Percentiles rank a stretch among this genome's conserved stretches.
Evolutionary conservation across 2,113 vertebrate genomes (phyloP).

Genomic region (Benitochromis conjunctus): DNA sequence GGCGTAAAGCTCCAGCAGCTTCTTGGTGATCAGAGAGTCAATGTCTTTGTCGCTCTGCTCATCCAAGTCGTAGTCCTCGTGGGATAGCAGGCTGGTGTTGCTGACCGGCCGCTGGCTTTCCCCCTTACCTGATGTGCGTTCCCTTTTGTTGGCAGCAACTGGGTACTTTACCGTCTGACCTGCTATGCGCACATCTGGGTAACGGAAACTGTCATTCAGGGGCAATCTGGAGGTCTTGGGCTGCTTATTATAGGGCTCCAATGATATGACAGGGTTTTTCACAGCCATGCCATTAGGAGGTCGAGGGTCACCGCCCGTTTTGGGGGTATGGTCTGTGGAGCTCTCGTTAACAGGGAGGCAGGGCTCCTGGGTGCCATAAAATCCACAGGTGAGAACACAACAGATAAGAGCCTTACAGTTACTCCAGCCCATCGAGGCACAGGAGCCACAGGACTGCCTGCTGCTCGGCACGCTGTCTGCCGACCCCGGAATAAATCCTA

Average conservation of each 20-base stretch:
- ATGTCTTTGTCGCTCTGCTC: constrained; percentile 89
- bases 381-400: constrained; percentile 81
- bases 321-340: constrained; percentile 76
- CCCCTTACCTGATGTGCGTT: constrained; percentile 77
- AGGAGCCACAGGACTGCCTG: constrained; percentile 76
- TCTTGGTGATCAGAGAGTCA: constrained; percentile 92
- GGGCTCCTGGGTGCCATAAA: constrained; percentile 78
- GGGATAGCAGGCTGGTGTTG: constrained; percentile 85
- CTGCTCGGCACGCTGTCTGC: constrained; percentile 70
- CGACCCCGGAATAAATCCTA: constrained; percentile 86
- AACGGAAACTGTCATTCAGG: constrained; percentile 85
- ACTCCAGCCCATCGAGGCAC: constrained; percentile 80
- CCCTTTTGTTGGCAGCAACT: constrained; percentile 44
- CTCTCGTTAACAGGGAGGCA: constrained; percentile 81
- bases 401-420: constrained; percentile 71
- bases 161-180: constrained; percentile 82
- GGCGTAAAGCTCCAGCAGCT: constrained; percentile 94
- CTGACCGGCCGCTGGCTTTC: constrained; percentile 84
- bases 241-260: constrained; percentile 67
- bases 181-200: constrained; percentile 87
- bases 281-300: constrained; percentile 75
- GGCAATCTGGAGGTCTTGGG: constrained; percentile 61
- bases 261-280: constrained; percentile 71
- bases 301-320: constrained; percentile 58
- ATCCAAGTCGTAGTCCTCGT: constrained; percentile 80